A percentile compares a stretch with the other conserved stretches of the same genome.
These are phyloP conservation scores for Cyprinodon brontotheroides DNA, from an alignment of 2,113 vertebrate genomes.

Conservation along the genomic window DNA sequence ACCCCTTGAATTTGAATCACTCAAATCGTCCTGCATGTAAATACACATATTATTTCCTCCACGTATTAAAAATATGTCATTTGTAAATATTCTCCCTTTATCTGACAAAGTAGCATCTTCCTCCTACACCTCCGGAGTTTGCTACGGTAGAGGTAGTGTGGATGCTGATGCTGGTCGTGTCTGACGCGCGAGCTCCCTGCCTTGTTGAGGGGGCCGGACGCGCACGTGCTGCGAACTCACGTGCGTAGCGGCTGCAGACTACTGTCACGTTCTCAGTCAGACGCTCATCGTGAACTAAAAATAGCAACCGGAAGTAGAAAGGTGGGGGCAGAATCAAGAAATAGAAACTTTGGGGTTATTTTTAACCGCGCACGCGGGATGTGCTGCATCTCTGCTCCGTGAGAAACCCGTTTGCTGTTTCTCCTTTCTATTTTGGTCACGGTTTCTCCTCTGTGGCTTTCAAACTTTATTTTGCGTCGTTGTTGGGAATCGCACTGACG, in stretches of 20 bases:
- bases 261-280: conserved; percentile 31
- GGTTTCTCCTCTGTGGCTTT: not conserved
- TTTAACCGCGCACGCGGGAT: conserved; percentile 40
- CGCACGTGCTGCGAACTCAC: conserved; percentile 64
- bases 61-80: too few relatives aligned
- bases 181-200: conserved; percentile 28
- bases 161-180: conserved; percentile 4
- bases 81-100: too few relatives aligned
- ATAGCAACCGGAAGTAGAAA: conserved; percentile 39
- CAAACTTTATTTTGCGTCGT: not conserved
- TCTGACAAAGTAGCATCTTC: not conserved
- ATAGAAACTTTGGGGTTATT: conserved; percentile 63
- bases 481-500: not conserved
- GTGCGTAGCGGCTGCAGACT: conserved; percentile 59
- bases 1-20: not conserved
- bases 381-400: conserved; percentile 8
- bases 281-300: conserved; percentile 62
- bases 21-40: not conserved
- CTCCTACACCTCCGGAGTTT: not conserved
- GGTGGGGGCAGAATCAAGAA: conserved; percentile 38
- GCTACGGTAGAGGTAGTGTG: not conserved
- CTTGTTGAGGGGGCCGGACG: not conserved
- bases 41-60: too few relatives aligned
- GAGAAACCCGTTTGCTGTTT: conserved; percentile 1
- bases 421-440: conserved; percentile 7